Conservation (phyloP, 2,113 vertebrate genomes). For the Stercorarius parasiticus region DNA sequence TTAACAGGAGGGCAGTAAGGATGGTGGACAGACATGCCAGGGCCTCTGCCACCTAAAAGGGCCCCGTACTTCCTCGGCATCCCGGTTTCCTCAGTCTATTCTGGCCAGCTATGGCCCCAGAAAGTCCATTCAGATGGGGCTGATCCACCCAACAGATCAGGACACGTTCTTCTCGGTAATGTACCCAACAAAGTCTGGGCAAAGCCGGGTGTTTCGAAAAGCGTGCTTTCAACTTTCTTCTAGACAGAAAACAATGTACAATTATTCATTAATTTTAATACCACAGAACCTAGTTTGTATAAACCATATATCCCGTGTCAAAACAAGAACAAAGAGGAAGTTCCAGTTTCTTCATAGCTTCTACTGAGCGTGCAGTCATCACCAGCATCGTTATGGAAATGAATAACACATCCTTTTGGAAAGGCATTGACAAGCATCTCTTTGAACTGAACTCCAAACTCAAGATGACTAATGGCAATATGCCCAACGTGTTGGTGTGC, state of each 20-base stretch:
- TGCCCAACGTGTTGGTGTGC: background rate
- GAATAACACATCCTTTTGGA: constrained; percentile 13
- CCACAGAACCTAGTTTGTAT: background rate
- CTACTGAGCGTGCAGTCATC: background rate
- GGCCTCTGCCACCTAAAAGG: background rate
- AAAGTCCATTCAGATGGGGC: background rate
- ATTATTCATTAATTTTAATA: constrained; percentile 19
- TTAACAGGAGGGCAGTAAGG: background rate
- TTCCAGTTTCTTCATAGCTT: constrained; percentile 10
- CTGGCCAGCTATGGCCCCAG: background rate
- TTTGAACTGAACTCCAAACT: constrained; percentile 46
- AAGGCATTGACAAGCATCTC: constrained; percentile 12
- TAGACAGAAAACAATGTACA: background rate
- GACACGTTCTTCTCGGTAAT: background rate
- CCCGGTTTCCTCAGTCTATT: accelerated
- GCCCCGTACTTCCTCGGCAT: background rate
- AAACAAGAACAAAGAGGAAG: constrained; percentile 34
- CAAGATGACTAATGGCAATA: background rate
- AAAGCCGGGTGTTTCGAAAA: background rate
- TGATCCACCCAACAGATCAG: background rate
- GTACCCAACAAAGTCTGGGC: background rate
- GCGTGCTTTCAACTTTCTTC: constrained; percentile 3
- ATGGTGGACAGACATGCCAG: background rate
- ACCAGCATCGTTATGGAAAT: background rate
- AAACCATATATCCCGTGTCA: background rate